A percentile compares a stretch with the other conserved stretches of the same genome.
Evolutionary conservation across 1,140 invertebrate species (phyloP).

Genomic region (Plodia interpunctella): DNA sequence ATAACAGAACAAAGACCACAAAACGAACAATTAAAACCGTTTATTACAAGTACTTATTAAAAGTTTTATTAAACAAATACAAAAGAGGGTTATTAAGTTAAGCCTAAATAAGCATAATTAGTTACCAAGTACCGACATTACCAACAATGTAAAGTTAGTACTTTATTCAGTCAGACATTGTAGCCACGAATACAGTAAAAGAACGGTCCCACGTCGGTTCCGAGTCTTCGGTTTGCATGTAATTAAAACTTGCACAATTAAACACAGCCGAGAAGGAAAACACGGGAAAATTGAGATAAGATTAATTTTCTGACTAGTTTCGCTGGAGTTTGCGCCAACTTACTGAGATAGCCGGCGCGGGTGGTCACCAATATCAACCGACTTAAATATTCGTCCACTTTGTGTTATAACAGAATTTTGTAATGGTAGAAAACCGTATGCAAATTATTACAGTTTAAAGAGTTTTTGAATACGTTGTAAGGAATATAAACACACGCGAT

Average conservation of each 20-base stretch:
- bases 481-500: no score
- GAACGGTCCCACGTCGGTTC: conserved; percentile 26
- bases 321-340: conserved; percentile 36
- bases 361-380: neutral
- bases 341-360: conserved; percentile 32
- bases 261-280: conserved; percentile 50
- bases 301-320: conserved; percentile 60
- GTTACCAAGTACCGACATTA: neutral
- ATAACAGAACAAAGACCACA: conserved; percentile 10
- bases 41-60: neutral
- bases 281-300: conserved; percentile 55
- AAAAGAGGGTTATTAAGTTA: neutral
- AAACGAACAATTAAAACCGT: neutral
- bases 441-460: no score
- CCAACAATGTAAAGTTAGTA: conserved; percentile 4
- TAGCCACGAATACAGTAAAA: conserved; percentile 27
- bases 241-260: conserved; percentile 63
- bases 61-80: neutral
- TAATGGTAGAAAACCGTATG: neutral
- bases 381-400: neutral
- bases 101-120: conserved; percentile 6
- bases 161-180: conserved; percentile 16
- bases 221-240: conserved; percentile 43
- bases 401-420: neutral
- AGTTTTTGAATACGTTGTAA: no score